These are phyloP conservation scores for Delphinapterus leucas DNA, from an alignment of 2,113 vertebrate genomes.

Conservation along the genomic window DNA sequence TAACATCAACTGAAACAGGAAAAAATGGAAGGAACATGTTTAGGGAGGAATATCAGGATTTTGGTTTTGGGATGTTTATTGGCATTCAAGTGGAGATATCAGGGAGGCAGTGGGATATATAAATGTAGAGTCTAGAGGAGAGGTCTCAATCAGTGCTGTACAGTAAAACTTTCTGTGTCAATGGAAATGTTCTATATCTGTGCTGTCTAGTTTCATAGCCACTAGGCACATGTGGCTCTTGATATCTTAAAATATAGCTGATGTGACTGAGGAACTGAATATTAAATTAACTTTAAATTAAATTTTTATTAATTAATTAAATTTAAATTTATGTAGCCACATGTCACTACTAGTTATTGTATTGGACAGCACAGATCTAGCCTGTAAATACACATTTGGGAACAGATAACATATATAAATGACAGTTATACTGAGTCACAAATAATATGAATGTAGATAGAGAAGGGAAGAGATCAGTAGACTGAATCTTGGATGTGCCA, in stretches of 20 bases:
- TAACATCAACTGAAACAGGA: background rate
- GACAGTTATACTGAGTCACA: background rate
- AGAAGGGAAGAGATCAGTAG: background rate
- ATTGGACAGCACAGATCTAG: background rate
- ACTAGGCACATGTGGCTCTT: background rate
- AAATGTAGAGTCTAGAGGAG: background rate
- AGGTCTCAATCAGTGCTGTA: background rate
- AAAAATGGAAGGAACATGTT: background rate
- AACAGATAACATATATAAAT: background rate
- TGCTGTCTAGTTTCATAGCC: background rate
- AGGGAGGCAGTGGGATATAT: background rate
- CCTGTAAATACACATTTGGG: background rate
- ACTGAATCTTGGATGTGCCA: background rate
- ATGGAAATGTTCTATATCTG: background rate
- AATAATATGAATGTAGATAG: background rate
- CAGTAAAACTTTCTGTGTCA: background rate
- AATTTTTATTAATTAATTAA: background rate
- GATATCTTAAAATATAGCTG: background rate
- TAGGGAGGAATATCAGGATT: background rate
- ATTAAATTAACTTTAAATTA: background rate
- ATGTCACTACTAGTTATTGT: background rate
- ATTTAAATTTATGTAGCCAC: background rate
- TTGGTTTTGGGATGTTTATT: background rate
- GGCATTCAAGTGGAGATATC: background rate
- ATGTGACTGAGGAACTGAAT: background rate